phyloP scores from a whole-genome alignment of 1,140 invertebrate species.

The Arctopsyche grandis region DNA sequence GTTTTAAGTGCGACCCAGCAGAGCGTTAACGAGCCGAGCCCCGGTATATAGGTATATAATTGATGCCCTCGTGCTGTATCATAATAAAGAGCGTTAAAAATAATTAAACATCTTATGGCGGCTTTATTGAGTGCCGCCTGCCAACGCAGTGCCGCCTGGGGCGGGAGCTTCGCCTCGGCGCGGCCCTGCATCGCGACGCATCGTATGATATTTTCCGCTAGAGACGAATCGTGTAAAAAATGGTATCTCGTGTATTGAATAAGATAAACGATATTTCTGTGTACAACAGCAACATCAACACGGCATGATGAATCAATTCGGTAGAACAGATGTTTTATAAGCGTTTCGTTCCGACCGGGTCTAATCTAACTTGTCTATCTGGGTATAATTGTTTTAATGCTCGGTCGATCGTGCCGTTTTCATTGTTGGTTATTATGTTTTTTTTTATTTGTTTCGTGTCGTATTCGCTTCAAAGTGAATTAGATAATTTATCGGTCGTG shows the following conservation, averaged over 20 bases:
- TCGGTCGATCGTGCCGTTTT: background rate
- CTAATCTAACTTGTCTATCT: constrained; percentile 3
- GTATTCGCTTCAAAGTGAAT: constrained; percentile 29
- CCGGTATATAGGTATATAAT: background rate
- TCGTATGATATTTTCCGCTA: too few relatives aligned
- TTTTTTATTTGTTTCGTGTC: constrained; percentile 5
- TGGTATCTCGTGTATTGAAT: background rate
- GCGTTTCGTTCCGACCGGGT: background rate
- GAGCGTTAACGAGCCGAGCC: background rate
- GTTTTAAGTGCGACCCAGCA: background rate
- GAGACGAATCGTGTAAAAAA: too few relatives aligned
- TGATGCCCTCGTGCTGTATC: background rate
- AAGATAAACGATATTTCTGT: too few relatives aligned
- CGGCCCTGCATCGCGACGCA: too few relatives aligned
- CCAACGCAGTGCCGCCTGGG: too few relatives aligned
- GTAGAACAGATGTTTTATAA: background rate
- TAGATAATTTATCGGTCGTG: constrained; percentile 41
- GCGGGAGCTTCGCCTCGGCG: too few relatives aligned
- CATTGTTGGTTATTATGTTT: constrained; percentile 7
- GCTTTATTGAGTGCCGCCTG: background rate
- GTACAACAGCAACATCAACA: too few relatives aligned
- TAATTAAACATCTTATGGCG: constrained; percentile 5
- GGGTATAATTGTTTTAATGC: constrained; percentile 14
- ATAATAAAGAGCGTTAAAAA: constrained; percentile 23
- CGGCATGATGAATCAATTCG: background rate